phyloP scores from a whole-genome alignment of 1,140 invertebrate genomes.

The Ptiloglossa arizonensis region DNA sequence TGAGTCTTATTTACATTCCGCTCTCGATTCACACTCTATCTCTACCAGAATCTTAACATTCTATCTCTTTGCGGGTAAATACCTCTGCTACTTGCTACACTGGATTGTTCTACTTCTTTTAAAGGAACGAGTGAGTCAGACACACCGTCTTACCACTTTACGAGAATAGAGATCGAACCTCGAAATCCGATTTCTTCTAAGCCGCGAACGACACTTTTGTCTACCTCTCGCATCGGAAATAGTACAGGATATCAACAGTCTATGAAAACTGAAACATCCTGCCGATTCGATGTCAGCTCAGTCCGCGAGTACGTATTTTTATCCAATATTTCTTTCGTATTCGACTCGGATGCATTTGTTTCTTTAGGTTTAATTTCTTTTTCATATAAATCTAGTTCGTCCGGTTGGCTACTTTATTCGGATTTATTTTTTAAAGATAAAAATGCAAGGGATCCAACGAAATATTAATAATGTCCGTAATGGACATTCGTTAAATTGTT shows the following conservation, averaged over 20 bases:
- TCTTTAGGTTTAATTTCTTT: too few species aligned
- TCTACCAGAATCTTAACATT: slow-evolving; percentile 18
- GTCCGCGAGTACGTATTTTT: background rate
- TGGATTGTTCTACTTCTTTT: slow-evolving; percentile 30
- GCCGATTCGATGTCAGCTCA: background rate
- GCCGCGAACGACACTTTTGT: background rate
- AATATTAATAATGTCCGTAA: too few species aligned
- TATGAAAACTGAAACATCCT: too few species aligned
- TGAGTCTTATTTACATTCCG: slow-evolving; percentile 38
- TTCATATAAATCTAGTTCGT: too few species aligned
- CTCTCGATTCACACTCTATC: slow-evolving; percentile 7
- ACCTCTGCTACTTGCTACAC: slow-evolving; percentile 22
- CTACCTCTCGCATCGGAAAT: background rate
- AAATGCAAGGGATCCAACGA: too few species aligned
- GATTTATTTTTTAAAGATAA: too few species aligned
- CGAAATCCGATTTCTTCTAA: background rate
- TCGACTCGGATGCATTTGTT: too few species aligned
- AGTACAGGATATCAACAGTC: background rate
- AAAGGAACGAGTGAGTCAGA: slow-evolving; percentile 23
- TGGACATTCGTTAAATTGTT: too few species aligned
- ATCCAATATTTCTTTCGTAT: too few species aligned
- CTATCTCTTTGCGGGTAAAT: slow-evolving; percentile 28
- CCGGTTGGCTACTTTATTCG: too few species aligned
- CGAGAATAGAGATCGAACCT: background rate
- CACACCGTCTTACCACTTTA: background rate